Percentiles rank a stretch among this genome's conserved stretches.
Evolutionary conservation across 2,797 vertebrate genomes (phyloP).

Genomic region (Neosilurus mollespiculum): DNA sequence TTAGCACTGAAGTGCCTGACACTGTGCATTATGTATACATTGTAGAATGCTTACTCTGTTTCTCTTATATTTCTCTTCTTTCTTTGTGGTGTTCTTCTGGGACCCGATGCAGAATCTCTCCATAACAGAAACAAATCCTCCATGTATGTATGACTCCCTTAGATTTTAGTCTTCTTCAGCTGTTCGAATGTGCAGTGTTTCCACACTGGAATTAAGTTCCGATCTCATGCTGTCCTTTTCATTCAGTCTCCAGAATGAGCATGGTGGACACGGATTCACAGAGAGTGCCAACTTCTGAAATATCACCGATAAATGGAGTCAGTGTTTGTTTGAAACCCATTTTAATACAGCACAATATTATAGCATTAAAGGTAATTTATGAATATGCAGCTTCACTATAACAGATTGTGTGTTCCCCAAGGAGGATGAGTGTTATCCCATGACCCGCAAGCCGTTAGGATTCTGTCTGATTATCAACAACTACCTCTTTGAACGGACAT

Average conservation of each 20-base stretch:
- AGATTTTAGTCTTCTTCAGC: neutral
- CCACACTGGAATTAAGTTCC: neutral
- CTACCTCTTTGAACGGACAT: constrained; percentile 56
- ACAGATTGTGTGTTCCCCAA: constrained; percentile 33
- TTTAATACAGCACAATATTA: neutral
- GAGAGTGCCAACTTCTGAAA: neutral
- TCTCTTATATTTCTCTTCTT: neutral
- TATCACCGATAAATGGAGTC: neutral
- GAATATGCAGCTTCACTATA: neutral
- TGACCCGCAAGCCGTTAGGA: constrained; percentile 63
- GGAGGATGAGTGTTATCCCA: constrained; percentile 58
- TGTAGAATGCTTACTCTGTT: neutral
- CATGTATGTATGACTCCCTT: neutral
- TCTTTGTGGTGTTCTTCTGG: neutral
- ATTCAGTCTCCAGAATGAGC: neutral
- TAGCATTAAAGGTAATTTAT: neutral
- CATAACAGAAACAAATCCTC: neutral
- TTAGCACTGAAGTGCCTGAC: neutral
- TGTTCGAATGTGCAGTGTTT: neutral
- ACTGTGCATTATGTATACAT: neutral
- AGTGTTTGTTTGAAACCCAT: neutral
- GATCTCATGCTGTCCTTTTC: neutral
- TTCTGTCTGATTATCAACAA: constrained; percentile 82
- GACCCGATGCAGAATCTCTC: neutral
- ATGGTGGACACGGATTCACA: neutral